A percentile compares a stretch with the other conserved stretches of the same genome.
These are phyloP conservation scores for Phaethornis superciliosus DNA, from an alignment of 2,113 vertebrate genomes.

Conservation along the genomic window DNA sequence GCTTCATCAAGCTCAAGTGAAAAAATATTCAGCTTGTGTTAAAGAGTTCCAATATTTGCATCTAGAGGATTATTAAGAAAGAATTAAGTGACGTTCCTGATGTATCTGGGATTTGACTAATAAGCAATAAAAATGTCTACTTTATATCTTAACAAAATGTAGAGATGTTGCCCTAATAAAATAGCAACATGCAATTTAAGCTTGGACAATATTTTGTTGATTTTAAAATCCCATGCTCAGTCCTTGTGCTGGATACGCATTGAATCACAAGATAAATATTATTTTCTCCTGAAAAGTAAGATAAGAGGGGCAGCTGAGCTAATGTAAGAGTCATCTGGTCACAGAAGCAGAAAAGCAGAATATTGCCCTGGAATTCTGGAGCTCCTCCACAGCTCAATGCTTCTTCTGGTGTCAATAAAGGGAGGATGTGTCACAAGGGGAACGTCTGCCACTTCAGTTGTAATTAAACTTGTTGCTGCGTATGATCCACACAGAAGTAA, in stretches of 20 bases:
- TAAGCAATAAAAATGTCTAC: background rate
- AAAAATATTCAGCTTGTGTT: background rate
- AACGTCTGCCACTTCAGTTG: constrained; percentile 47
- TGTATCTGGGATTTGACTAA: background rate
- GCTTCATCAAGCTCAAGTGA: background rate
- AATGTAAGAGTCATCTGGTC: background rate
- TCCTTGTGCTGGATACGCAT: background rate
- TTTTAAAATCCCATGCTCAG: background rate
- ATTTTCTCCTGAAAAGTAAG: background rate
- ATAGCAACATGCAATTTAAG: background rate
- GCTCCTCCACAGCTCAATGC: background rate
- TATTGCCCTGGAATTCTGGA: background rate
- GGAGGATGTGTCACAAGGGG: constrained; percentile 12
- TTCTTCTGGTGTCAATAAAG: background rate
- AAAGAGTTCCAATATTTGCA: constrained; percentile 8
- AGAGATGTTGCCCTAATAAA: constrained; percentile 10
- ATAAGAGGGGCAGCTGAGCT: background rate
- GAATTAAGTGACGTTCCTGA: constrained; percentile 9
- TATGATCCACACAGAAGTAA: constrained; percentile 20
- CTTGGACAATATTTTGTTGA: background rate
- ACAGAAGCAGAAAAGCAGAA: background rate
- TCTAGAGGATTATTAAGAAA: constrained; percentile 30
- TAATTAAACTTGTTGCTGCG: constrained; percentile 62
- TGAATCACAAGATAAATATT: background rate
- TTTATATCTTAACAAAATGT: constrained; percentile 23